Base-by-base conservation (phyloP, 2,797 vertebrate species). In the Neomorphus geoffroyi region DNA sequence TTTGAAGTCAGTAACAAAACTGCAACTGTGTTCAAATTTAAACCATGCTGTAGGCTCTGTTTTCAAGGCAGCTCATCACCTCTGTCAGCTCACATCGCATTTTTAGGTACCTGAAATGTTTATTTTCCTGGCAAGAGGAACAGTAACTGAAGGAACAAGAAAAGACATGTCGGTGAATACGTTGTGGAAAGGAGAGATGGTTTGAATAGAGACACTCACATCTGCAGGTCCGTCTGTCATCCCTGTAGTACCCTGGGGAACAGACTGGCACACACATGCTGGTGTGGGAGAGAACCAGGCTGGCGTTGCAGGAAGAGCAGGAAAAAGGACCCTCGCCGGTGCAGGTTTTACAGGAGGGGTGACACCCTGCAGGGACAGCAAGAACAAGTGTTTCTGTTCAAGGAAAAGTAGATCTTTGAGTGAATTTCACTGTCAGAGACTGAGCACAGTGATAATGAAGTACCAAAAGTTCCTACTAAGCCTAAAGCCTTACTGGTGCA, bases 301-400 rank as follows among this genome's bases (percentile, higher is more conserved):
- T 85, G 46, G 86, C 2, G 3, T 94, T 85, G 90, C 99, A 99
- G 58, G 99, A 98, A 10, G 98, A 98, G 33, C 99, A 99, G 79
- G 98, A 96, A 16, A 94, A 97, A 45, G 98, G 98, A 16, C 98
- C 98, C 45, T 78, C 75, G 1, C 97, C 96, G 1, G 82, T 97
- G 97, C 99, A 99, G 71, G 97, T 97, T 56, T 96, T 98, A 93
- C 99, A 99, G 1, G 99, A 99, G 13, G 97, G 80, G 94, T 99
- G 98, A 93, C 99, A 99, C 81, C 87, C 99, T 99, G 96, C 60
- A 96, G 39, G 56, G 86, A 71, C 33, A 90, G 62, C 61, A 78
- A 80, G 27, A 80, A 37, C 7, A 66, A 41, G 69, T 1, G 13
- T 10, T 66, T 37, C 22, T 61, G n/a, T 24, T 43, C 19, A 24